A percentile compares a stretch with the other conserved stretches of the same genome.
These are phyloP conservation scores for Andrena fulva DNA, from an alignment of 2,888 invertebrate genomes.

Conservation along the genomic window DNA sequence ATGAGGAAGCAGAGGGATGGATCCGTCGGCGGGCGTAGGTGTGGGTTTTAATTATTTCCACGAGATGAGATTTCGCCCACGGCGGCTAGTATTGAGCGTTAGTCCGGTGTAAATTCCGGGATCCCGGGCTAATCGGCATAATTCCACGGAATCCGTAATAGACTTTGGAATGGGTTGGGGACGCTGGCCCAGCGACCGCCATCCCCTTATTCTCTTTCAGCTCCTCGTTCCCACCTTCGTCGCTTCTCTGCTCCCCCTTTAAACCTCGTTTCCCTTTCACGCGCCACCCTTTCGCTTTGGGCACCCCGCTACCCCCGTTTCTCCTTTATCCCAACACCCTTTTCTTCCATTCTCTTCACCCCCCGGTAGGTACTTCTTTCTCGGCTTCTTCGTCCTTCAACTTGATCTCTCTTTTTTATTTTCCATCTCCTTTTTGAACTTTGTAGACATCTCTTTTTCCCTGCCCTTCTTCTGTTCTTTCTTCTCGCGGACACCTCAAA, in stretches of 20 bases:
- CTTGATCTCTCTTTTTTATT: not conserved
- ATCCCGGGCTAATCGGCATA: slow-evolving; percentile 77
- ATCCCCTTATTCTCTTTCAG: slow-evolving; percentile 35
- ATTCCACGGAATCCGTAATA: slow-evolving; percentile 78
- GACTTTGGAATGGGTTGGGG: slow-evolving; percentile 73
- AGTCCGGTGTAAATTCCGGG: slow-evolving; percentile 76
- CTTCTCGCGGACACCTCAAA: too few species aligned
- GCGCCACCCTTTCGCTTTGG: not conserved
- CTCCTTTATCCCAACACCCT: not conserved
- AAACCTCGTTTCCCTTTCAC: slow-evolving; percentile 6
- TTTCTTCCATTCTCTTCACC: not conserved
- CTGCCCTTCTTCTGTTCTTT: not conserved
- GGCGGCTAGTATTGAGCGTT: slow-evolving; percentile 73
- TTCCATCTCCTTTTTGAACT: not conserved
- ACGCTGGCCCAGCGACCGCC: slow-evolving; percentile 62
- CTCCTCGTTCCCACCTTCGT: slow-evolving; percentile 12
- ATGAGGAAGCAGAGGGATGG: slow-evolving; percentile 41
- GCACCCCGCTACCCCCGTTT: not conserved
- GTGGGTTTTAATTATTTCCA: slow-evolving; percentile 78
- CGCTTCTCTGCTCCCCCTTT: slow-evolving; percentile 22
- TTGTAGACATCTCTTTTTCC: not conserved
- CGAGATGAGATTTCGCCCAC: slow-evolving; percentile 75
- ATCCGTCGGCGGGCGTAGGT: slow-evolving; percentile 53
- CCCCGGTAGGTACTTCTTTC: too few species aligned
- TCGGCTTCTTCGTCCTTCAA: not conserved